These are phyloP conservation scores for Bergia puertoricense DNA, from an alignment of 92 coral and sea anemone genomes.

Conservation along the genomic window DNA sequence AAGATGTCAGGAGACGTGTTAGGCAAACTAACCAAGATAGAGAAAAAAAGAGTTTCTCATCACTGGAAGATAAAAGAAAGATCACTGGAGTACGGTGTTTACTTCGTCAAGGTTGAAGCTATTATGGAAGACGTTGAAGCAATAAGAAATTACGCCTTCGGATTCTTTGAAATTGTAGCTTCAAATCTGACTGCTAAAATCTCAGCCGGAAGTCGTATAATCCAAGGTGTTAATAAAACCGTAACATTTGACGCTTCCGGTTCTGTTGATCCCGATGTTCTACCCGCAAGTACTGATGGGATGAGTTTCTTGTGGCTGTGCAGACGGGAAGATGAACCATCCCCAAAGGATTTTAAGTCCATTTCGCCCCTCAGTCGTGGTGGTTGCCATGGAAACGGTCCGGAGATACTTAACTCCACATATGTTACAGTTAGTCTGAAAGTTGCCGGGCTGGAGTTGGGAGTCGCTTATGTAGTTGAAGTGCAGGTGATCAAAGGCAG, in stretches of 20 bases:
- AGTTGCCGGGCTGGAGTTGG: not conserved
- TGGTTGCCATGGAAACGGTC: constrained; percentile 44
- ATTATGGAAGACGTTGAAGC: not conserved
- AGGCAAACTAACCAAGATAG: not conserved
- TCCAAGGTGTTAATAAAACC: constrained; percentile 16
- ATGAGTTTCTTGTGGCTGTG: constrained; percentile 32
- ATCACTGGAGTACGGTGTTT: constrained; percentile 22
- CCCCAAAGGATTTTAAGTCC: not conserved
- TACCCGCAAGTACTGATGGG: constrained; percentile 24
- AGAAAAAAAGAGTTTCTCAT: not conserved
- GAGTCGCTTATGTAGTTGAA: constrained; percentile 26
- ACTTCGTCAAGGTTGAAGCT: constrained; percentile 34
- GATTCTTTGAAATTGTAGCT: constrained; percentile 33
- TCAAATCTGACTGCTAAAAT: constrained; percentile 13
- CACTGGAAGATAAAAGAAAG: constrained; percentile 15
- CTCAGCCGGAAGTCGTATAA: not conserved
- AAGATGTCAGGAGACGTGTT: constrained; percentile 2
- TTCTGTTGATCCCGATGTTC: constrained; percentile 33
- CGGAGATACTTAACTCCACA: constrained; percentile 27
- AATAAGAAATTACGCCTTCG: constrained; percentile 33
- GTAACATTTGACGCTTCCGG: constrained; percentile 27
- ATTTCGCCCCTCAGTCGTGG: constrained; percentile 2
- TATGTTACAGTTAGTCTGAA: not conserved
- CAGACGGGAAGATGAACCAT: constrained; percentile 8
- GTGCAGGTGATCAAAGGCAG: constrained; percentile 8